Evolutionary conservation across 2,797 vertebrate genomes (phyloP).

Genomic region (Heterohyrax brucei): DNA sequence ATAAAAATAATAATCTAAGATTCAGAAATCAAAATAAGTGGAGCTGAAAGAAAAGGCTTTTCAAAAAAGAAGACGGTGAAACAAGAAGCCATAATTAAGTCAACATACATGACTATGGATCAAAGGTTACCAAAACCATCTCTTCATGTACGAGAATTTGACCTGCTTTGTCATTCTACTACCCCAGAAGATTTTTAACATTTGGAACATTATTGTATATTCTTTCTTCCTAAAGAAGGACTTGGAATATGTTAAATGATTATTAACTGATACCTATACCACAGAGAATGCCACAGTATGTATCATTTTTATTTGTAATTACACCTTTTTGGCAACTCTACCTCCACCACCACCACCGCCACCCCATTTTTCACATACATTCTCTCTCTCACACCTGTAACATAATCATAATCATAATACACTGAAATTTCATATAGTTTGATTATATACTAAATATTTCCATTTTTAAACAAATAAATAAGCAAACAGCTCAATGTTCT

Average conservation of each 20-base stretch:
- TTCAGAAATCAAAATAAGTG: too few relatives aligned
- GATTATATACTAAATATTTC: not conserved
- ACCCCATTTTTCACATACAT: not conserved
- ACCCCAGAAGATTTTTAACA: constrained; percentile 10
- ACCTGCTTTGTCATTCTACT: constrained; percentile 31
- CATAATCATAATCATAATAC: not conserved
- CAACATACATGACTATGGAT: not conserved
- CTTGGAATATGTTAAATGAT: constrained; percentile 44
- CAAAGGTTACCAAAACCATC: constrained; percentile 37
- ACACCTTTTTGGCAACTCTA: constrained; percentile 26
- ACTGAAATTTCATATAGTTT: not conserved
- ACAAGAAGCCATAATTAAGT: not conserved
- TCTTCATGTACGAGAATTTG: not conserved
- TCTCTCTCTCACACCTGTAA: not conserved
- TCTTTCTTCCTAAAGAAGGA: constrained; percentile 26
- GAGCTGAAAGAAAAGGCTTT: not conserved
- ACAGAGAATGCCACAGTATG: not conserved
- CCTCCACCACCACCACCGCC: not conserved
- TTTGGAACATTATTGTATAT: constrained; percentile 1
- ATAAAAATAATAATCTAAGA: too few relatives aligned
- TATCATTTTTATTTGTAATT: constrained; percentile 39
- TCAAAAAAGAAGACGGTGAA: constrained; percentile 45
- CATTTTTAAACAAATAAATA: not conserved
- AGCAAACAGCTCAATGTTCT: not conserved
- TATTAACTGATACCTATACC: constrained; percentile 1